Percentiles rank a stretch among this genome's conserved stretches.
Evolutionary conservation across 2,888 invertebrate species (phyloP).

Genomic region (Eledona agricola): DNA sequence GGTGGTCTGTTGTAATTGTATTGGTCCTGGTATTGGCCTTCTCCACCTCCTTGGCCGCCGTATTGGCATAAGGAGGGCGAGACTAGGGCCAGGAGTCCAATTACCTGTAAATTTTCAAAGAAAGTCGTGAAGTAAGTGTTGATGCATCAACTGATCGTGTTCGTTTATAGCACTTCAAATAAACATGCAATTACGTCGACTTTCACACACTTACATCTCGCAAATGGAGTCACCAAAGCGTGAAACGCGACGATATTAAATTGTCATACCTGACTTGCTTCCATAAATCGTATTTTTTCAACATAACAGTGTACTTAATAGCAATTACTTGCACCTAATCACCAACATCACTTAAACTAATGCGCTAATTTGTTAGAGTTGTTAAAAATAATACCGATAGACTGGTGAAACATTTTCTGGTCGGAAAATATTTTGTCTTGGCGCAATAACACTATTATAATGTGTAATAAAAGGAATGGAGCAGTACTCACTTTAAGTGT

Average conservation of each 20-base stretch:
- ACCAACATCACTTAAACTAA: no score
- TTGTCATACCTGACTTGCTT: conserved; percentile 6
- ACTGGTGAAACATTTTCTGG: no score
- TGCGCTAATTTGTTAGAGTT: no score
- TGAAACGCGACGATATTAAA: conserved; percentile 4
- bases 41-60: conserved; percentile 34
- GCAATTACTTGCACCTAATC: no score
- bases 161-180: no score
- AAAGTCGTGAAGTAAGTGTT: background rate
- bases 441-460: background rate
- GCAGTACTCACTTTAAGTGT: conserved; percentile 45
- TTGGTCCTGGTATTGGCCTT: conserved; percentile 37
- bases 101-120: conserved; percentile 35
- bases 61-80: conserved; percentile 44
- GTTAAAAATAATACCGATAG: no score
- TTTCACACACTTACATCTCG: conserved; percentile 8
- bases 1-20: conserved; percentile 53
- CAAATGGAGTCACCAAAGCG: conserved; percentile 6
- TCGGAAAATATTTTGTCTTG: no score
- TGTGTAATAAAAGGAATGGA: background rate
- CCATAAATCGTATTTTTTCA: background rate
- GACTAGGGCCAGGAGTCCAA: conserved; percentile 43
- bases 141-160: no score
- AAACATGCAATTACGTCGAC: conserved; percentile 1
- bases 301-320: background rate